These are phyloP conservation scores for Chironomus riparius DNA, from an alignment of 2,888 invertebrate species.

Conservation along the genomic window DNA sequence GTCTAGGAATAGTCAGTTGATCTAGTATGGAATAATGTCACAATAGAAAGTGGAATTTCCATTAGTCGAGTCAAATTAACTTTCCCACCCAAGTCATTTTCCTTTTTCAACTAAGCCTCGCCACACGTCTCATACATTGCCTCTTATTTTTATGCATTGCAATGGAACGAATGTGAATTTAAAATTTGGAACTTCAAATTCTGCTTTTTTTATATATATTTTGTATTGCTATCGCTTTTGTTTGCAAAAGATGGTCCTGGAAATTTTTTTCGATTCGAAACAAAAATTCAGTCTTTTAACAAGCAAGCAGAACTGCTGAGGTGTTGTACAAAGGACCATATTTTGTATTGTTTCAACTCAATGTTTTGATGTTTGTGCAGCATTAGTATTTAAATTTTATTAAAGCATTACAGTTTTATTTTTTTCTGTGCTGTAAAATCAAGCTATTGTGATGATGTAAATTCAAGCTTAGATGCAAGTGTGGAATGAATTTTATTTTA, in stretches of 20 bases:
- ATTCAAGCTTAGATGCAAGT: no score
- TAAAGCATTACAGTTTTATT: neutral
- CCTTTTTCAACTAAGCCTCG: neutral
- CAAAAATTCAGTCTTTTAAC: constrained; percentile 23
- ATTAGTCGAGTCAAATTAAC: neutral
- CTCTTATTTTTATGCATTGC: no score
- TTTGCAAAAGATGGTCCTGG: constrained; percentile 17
- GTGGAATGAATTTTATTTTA: no score
- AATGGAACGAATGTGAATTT: constrained; percentile 21
- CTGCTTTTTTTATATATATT: neutral
- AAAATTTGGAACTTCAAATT: constrained; percentile 17
- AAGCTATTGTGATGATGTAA: no score
- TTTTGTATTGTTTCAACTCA: neutral
- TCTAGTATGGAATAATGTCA: neutral
- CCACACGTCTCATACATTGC: neutral
- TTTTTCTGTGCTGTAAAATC: neutral
- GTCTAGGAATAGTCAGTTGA: neutral
- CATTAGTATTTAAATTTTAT: neutral
- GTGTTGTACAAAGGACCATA: neutral
- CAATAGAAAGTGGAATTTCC: neutral
- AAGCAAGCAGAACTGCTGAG: constrained; percentile 2
- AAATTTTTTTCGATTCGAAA: constrained; percentile 27
- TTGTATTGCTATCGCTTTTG: neutral
- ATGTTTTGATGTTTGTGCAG: neutral
- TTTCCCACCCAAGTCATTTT: neutral